phyloP scores from a whole-genome alignment of 1,140 invertebrate genomes.

The Listronotus bonariensis region DNA sequence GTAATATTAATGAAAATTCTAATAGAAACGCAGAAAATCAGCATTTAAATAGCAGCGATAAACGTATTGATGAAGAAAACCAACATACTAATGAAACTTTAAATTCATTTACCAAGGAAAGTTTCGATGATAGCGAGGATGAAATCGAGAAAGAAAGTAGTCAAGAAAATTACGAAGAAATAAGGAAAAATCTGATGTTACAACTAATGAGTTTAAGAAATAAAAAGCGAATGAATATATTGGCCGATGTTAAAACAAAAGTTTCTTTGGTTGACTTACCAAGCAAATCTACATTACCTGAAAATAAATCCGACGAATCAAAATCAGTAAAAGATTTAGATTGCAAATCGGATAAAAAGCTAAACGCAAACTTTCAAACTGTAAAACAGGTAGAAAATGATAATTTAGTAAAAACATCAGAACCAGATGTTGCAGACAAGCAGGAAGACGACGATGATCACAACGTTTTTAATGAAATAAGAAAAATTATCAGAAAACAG shows the following conservation, averaged over 20 bases:
- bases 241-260: constrained; percentile 5
- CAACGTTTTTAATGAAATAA: constrained; percentile 36
- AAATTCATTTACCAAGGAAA: too few species aligned
- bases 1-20: too few species aligned
- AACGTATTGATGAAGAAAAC: too few species aligned
- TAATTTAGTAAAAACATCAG: not conserved
- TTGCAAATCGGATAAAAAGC: too few species aligned
- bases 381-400: not conserved
- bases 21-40: too few species aligned
- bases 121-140: not conserved
- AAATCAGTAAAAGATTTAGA: not conserved
- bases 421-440: not conserved
- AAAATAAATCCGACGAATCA: not conserved
- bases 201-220: constrained; percentile 42
- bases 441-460: constrained; percentile 12
- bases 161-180: constrained; percentile 35
- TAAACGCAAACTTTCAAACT: too few species aligned
- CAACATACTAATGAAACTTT: too few species aligned
- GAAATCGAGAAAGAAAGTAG: constrained; percentile 17
- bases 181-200: constrained; percentile 41
- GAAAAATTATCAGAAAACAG: constrained; percentile 39
- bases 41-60: too few species aligned
- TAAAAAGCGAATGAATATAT: constrained; percentile 38
- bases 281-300: not conserved
- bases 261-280: not conserved